Base-by-base conservation (phyloP, 2,113 vertebrate species). In the Grantiella picta region DNA sequence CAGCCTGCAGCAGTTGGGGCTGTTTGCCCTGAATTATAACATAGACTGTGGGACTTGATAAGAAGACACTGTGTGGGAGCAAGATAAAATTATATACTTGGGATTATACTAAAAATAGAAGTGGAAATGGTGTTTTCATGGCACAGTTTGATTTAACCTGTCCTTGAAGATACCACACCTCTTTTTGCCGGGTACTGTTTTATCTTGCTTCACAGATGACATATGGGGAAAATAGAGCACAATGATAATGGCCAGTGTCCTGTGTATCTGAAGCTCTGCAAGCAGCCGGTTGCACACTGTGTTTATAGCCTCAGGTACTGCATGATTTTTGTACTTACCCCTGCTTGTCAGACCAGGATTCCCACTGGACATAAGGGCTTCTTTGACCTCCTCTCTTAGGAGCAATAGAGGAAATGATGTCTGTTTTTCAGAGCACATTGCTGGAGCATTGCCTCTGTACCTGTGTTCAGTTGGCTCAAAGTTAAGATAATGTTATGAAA, bases 141-240 rank as follows among this genome's bases (percentile, higher is more conserved):
- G 75, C 47, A 66, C 0, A 0, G 36, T 77, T 95, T 63, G 82
- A 71, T 88, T 90, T 95, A 92, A 85, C 90, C 89, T 90, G 96
- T 86, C 93, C 94, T 94, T 95, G 94, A 94, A 96, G 95, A 84
- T 81, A 73, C 71, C 66, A 50, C 82, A 59, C 78, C 79, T 84
- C 72, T 71, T 70, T 53, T 47, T 63, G 83, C 65, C 64, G 69
- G 45, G 53, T 92, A 12, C 57, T 47, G n/a, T 63, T 95, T 94
- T 97, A 97, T 96, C 95, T 96, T 82, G 40, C 44, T 77, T 89
- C 54, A 38, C 94, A 97, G 94, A 84, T 44, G 83, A 82, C 80
- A 25, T n/a, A 21, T 17, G 50, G 53, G 76, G 54, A 81, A 86
- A 91, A 96, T 56, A 70, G 95, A 82, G 64, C 28, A 6, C 52